Evolutionary conservation across 35 echinoderm and acorn worm genomes (phyloP), one percentile per base, ranked within the genome.

Genomic region (Apostichopus parvimensis): DNA sequence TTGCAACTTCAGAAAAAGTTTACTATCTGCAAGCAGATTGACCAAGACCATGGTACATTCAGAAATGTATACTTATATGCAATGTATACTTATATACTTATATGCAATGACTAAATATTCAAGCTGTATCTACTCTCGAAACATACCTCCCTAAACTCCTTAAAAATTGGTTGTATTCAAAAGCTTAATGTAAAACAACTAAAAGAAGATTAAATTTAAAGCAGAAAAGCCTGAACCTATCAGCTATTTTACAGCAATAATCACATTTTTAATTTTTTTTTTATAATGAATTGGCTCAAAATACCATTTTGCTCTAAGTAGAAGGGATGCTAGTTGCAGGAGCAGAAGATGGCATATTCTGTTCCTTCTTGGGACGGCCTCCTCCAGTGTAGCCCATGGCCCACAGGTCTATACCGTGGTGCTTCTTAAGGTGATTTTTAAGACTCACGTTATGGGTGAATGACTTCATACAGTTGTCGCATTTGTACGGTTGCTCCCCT

Each of bases 361-460:
- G 53, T n/a, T 91, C 89, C 89, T 91, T 91, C 55, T 79, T 91
- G 54, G 89, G 89, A 22, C 89, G 54, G 5, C 89, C 89, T 56
- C 89, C 89, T 78, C 89, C 89, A 7, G 89, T 91, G 77, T 91
- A 91, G 52, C 89, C 89, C 71, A 91, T 77, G 56, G 89, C 89
- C 92, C 92, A 93, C 82, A 86, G 73, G 59, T 93, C 92, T 17
- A 93, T 93, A 21, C 83, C 83, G 59, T 93, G 92, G 15, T 76
- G 66, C n/a, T 79, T 93, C 54, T 87, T 93, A 12, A 87, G 53
- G 65, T 93, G 92, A 62, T 75, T 93, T 54, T 93, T 93, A 8
- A 93, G 57, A 71, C 92, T 93, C 24, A 93, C 82, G n/a, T 93
- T 93, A 54, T 93, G 92, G 12, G 82, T 93, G 83, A 93, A 93